Evolutionary conservation across 1,140 invertebrate species (phyloP), one percentile per base, ranked within the genome.

Genomic region (Periplaneta americana): DNA sequence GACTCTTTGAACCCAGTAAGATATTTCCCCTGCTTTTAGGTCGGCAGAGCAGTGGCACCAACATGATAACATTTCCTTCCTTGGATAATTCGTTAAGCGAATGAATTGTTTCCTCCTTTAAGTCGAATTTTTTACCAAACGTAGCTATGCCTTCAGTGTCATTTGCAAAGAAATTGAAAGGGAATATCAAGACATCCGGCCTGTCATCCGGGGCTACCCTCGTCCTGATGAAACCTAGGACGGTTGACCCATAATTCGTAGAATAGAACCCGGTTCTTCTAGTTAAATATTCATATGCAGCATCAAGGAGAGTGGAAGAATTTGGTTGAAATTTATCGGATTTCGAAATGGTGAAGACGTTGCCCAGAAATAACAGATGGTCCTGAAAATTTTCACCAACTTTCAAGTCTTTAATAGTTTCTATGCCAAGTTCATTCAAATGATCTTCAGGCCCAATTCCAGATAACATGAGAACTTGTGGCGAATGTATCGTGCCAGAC

Each of bases 371-470:
- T 0, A 92, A 92, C 31, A 95, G 91, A 83, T 96, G 95, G 86
- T 96, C 95, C 91, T 95, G 94, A 8, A 96, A 86, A 85, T 96
- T 96, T 77, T 92, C 91, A 2, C 95, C 95, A 5, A 96, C 94
- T n/a, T 91, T 93, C 32, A 95, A 89, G 89, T 97, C 92, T 82
- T 3, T 36, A 10, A 78, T n/a, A 10, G 83, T 76, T 13, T 82
- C 80, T 6, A 84, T 78, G 4, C 78, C 57, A 13, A 84, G n/a
- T 3, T 84, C 78, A 5, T 83, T 28, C 10, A 89, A 79, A 82
- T 90, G 88, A 13, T 84, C 82, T 32, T 78, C 84, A 6, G 88
- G 87, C 37, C 89, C 89, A 76, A 90, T n/a, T n/a, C n/a, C n/a
- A n/a, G n/a, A n/a, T n/a, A n/a, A n/a, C n/a, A n/a, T n/a, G n/a